Conservation (phyloP, 1,140 invertebrate species). For the Drosophila guanche region DNA sequence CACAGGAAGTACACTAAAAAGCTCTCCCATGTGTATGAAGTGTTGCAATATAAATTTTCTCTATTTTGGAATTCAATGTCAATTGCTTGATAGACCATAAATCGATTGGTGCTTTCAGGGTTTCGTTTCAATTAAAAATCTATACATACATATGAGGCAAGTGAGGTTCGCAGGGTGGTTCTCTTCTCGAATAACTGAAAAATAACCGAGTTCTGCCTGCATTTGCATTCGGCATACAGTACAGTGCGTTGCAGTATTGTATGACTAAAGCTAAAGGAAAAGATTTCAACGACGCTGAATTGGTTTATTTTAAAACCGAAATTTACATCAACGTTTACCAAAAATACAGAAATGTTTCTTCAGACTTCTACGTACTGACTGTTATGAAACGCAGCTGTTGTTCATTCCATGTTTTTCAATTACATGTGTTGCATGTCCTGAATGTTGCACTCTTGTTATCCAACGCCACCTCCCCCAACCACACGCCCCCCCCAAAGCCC, state of each 20-base stretch:
- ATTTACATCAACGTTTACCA: too few relatives aligned
- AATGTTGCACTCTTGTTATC: constrained; percentile 32
- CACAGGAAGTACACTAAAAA: constrained; percentile 67
- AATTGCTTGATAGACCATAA: constrained; percentile 44
- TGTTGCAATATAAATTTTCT: constrained; percentile 38
- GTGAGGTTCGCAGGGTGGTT: neutral
- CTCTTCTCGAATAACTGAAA: constrained; percentile 9
- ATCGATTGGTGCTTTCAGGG: constrained; percentile 47
- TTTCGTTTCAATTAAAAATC: constrained; percentile 61
- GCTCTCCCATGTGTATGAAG: constrained; percentile 41
- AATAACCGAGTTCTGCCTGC: constrained; percentile 1
- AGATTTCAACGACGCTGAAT: too few relatives aligned
- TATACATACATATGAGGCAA: constrained; percentile 33
- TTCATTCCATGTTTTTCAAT: constrained; percentile 11
- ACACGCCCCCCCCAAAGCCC: neutral
- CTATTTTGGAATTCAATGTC: constrained; percentile 74
- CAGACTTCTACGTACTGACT: neutral
- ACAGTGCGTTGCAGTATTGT: neutral
- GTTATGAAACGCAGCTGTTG: constrained; percentile 12
- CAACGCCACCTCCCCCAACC: neutral
- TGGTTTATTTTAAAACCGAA: too few relatives aligned
- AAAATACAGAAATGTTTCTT: too few relatives aligned
- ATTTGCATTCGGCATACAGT: constrained; percentile 14
- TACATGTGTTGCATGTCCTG: constrained; percentile 51
- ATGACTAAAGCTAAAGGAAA: neutral